Evolutionary conservation across 2,113 vertebrate species (phyloP).

Genomic region (Zapus hudsonius): DNA sequence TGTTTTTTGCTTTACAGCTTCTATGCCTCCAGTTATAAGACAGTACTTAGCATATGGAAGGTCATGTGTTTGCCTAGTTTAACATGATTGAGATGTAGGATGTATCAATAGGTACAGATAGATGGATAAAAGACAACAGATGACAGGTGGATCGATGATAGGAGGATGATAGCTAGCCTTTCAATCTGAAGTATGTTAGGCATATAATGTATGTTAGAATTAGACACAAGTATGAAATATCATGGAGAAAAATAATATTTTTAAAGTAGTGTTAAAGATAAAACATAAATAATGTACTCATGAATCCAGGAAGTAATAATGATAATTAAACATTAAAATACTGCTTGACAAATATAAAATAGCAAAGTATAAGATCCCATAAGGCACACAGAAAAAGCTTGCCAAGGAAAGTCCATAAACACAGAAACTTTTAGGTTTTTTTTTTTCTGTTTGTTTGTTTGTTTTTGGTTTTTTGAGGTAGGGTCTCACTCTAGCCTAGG

Average conservation of each 20-base stretch:
- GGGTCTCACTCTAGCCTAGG: no score
- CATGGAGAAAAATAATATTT: background rate
- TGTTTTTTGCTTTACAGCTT: conserved; percentile 6
- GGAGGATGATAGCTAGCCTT: background rate
- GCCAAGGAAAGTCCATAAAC: conserved; percentile 11
- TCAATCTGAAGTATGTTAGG: conserved; percentile 19
- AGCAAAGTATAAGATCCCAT: background rate
- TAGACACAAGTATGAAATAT: background rate
- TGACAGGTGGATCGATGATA: no score
- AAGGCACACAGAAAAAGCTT: background rate
- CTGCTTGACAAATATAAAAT: background rate
- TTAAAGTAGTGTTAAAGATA: background rate
- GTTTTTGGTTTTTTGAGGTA: no score
- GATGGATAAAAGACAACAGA: background rate
- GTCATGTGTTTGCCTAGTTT: background rate
- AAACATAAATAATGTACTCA: background rate
- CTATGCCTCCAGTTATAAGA: background rate
- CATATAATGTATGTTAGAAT: background rate
- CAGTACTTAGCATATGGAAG: background rate
- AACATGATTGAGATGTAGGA: background rate
- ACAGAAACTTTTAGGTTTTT: background rate
- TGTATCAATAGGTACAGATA: background rate
- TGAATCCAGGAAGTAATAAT: background rate
- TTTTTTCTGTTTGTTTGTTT: no score
- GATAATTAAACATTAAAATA: conserved; percentile 17